Evolutionary conservation across 2,888 invertebrate genomes (phyloP), one percentile per base, ranked within the genome.

Genomic region (Tipula lateralis): DNA sequence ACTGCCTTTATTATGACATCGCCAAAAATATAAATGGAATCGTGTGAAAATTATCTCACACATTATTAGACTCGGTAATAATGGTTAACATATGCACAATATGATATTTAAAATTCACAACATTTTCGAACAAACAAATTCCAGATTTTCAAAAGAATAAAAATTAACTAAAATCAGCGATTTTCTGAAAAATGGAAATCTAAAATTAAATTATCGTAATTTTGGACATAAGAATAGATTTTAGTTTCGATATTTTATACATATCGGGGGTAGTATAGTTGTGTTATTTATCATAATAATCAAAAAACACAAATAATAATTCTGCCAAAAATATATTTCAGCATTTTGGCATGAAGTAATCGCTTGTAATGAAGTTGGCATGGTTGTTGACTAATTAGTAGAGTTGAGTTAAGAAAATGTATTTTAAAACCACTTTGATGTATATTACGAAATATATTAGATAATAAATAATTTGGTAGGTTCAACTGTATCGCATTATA

Each of bases 281-380:
- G 39, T 50, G 24, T 66, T 66, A 66, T 66, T 66, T 66, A 66
- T 66, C 66, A 66, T 66, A 66, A 50, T 19, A 50, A 50, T 66
- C 66, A 66, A 66, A 66, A 66, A 66, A 24, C 1, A 66, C 6
- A 24, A 24, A 66, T 24, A 66, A 66, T 16, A 24, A 9, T 24
- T 66, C 50, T 66, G 66, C 66, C 66, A 66, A 66, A 66, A 66
- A 66, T 66, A 66, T 66, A 66, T 66, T 66, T 24, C 66, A 66
- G 24, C 24, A 66, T 66, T 66, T 66, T 66, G 24, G 66, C 66
- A 50, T 66, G 66, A 66, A 66, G 66, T 66, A 66, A 66, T 24
- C 66, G 66, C 19, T 66, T 66, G 24, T 66, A 66, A 66, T 66
- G 24, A 66, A 9, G 66, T 66, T 66, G 66, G 66, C 66, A 66